These are phyloP conservation scores for Spodoptera exigua DNA, from an alignment of 2,888 invertebrate genomes.

Conservation along the genomic window DNA sequence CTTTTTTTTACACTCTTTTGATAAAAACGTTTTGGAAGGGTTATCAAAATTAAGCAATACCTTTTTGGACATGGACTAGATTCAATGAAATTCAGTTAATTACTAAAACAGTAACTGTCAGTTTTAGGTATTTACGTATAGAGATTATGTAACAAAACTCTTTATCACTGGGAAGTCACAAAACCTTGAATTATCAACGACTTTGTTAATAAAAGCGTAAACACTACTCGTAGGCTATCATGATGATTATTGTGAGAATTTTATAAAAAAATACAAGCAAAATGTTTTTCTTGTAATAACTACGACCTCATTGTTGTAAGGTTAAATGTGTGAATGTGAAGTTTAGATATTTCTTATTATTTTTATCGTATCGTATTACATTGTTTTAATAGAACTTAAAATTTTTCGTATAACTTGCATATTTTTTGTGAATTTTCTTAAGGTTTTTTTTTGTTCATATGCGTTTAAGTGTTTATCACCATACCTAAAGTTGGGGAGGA, in stretches of 20 bases:
- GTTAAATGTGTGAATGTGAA: constrained; percentile 48
- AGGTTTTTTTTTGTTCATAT: neutral
- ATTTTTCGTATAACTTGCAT: neutral
- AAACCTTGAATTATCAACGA: constrained; percentile 35
- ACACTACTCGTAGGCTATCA: constrained; percentile 29
- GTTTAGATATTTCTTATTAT: constrained; percentile 18
- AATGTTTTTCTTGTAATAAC: constrained; percentile 36
- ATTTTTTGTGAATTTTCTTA: neutral
- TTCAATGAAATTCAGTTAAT: no score
- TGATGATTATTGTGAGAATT: constrained; percentile 54
- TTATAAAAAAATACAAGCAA: constrained; percentile 38
- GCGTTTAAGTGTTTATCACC: neutral
- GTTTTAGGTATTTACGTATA: neutral
- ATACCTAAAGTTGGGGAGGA: no score
- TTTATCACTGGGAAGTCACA: constrained; percentile 24
- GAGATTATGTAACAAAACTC: constrained; percentile 16
- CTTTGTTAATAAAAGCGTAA: constrained; percentile 52
- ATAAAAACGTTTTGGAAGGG: no score
- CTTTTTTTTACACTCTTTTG: no score
- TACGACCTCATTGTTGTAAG: constrained; percentile 52
- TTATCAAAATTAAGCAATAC: no score
- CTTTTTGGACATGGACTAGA: no score
- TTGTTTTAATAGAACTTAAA: constrained; percentile 28
- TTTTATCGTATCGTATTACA: constrained; percentile 44
- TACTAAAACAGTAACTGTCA: no score